A percentile compares a stretch with the other conserved stretches of the same genome.
These are phyloP conservation scores for Chelonia mydas DNA, from an alignment of 2,797 vertebrate species.

Conservation along the genomic window DNA sequence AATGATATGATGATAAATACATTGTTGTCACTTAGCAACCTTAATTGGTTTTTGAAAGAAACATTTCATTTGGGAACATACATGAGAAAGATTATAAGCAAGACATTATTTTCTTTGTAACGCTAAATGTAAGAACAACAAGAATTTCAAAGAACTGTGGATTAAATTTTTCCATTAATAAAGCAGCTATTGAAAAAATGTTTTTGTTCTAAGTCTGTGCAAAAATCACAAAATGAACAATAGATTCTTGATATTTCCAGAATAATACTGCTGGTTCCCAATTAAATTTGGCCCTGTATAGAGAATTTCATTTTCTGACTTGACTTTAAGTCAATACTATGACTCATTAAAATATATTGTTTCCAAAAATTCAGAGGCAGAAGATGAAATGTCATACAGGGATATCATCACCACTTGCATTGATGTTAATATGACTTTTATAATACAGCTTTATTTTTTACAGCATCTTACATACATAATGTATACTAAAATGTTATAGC, in stretches of 20 bases:
- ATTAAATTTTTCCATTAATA: constrained; percentile 5
- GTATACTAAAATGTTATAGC: neutral
- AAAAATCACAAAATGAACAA: constrained; percentile 1
- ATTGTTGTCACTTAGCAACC: neutral
- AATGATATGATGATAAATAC: neutral
- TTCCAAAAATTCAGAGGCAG: constrained; percentile 41
- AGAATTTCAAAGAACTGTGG: neutral
- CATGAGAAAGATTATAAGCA: accelerated
- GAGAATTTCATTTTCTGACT: constrained; percentile 3
- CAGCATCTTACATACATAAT: neutral
- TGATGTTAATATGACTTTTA: constrained; percentile 53
- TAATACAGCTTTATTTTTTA: neutral
- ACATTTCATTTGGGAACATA: neutral
- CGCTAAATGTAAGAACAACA: neutral
- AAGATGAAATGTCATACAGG: constrained; percentile 33
- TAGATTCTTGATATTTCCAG: constrained; percentile 23
- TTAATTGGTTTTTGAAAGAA: constrained; percentile 2
- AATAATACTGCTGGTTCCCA: neutral
- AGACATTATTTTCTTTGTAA: neutral
- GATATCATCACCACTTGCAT: neutral
- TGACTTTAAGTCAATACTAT: constrained; percentile 24
- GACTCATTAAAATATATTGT: constrained; percentile 44
- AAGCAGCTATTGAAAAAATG: neutral
- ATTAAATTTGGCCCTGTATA: constrained; percentile 13
- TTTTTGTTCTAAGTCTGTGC: neutral